Evolutionary conservation across 2,888 invertebrate species (phyloP), one percentile per base, ranked within the genome.

Genomic region (Netelia fuscicornis): DNA sequence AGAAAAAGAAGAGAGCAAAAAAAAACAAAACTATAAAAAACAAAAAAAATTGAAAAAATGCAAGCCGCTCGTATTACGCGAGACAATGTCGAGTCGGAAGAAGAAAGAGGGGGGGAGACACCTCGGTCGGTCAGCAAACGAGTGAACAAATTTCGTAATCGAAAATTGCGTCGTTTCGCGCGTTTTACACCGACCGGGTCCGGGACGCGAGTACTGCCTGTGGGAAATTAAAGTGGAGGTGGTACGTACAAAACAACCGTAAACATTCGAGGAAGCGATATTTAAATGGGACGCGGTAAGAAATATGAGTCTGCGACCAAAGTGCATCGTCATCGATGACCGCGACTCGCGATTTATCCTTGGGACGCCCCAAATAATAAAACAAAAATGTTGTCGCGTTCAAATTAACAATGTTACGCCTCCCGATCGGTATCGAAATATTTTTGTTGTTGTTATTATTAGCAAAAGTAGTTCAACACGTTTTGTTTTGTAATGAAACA

Each of bases 11-110:
- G 72, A 58, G 17, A 17, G 17, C 0, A 42, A 11, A 20, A 86
- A 83, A 62, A 85, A 78, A 52, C 52, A 67, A 37, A 68, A 42
- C 17, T 48, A 52, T 13, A 75, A 1, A 76, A 37, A 52, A 74
- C 30, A 60, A 84, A 48, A 67, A 11, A 68, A n/a, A 62, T 30
- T 25, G 10, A 23, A 44, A 42, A 58, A 20, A 58, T 20, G 20
- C 58, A 58, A 71, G 76, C 77, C 60, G n/a, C 60, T 42, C 6
- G 37, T 65, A 42, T 37, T 67, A 37, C 17, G 60, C 52, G 75
- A 81, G 85, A 82, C 85, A 86, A 83, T 86, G 87, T 83, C 85
- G 86, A 87, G 86, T 86, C 86, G 84, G 84, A 87, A 85, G 86
- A 86, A 86, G 81, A 56, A 77, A 58, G 17, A 75, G 48, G 74